Base-by-base conservation (phyloP, 2,797 vertebrate genomes). In the Hoplostethus atlanticus region DNA sequence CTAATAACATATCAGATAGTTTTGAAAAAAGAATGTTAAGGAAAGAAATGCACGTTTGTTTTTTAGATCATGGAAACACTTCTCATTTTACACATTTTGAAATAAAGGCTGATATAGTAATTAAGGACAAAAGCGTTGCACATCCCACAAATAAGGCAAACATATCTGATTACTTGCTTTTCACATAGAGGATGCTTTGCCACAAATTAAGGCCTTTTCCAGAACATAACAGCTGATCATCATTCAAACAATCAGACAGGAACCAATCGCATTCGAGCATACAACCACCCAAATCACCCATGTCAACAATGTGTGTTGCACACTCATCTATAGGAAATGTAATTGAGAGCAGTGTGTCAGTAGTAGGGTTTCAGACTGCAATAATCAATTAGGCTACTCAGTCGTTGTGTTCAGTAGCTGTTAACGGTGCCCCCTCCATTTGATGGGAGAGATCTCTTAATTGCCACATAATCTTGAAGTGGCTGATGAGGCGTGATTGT, bases 171-270 rank as follows among this genome's bases (percentile, higher is more conserved):
- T 15, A 2, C 38, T 40, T 38, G 42, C 51, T 61, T 50, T n/a
- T 15, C 46, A 21, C n/a, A 21, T 42, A 3, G 3, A 16, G 46
- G 46, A 47, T 12, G 13, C 46, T 47, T 47, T 47, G 46, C 6
- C 15, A 47, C 15, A n/a, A n/a, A n/a, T 47, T 3, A 42, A 42
- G 8, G 8, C 40, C 40, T 40, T 40, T 40, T 3, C 40, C 8
- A 42, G 40, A 10, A 3, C 8, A 42, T 10, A 40, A 38, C 55
- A 68, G 16, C 64, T 59, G 31, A 61, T 55, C 54, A 62, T 75
- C 64, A 34, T 74, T 66, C 62, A 12, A 74, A 1, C 48, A 63
- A 64, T 44, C 36, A 7, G 4, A 44, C 55, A 57, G n/a, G 31
- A 57, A 57, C 31, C 34, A 57, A 38, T 55, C 61, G 48, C 38